Percentiles rank a stretch among this genome's conserved stretches.
Conservation (phyloP, 2,888 invertebrate genomes). For the Odontomyia ornata region DNA sequence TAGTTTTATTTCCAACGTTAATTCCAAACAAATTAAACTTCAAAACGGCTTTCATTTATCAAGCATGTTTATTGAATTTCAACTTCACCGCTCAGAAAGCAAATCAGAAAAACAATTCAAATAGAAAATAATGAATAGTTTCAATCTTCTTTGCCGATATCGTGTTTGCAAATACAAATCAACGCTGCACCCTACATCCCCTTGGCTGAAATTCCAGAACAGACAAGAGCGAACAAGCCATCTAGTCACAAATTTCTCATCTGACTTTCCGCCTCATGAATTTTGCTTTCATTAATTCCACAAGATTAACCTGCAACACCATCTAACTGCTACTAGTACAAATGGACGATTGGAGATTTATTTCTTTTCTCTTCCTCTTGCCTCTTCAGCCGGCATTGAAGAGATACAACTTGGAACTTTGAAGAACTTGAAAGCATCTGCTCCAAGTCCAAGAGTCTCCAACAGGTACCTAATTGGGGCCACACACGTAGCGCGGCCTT, state of each 20-base stretch:
- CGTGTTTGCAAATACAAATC: neutral
- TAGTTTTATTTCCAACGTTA: no score
- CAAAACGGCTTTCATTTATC: no score
- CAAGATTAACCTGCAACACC: slow-evolving; percentile 64
- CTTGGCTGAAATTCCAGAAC: neutral
- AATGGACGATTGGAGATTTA: slow-evolving; percentile 51
- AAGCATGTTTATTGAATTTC: no score
- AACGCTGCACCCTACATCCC: neutral
- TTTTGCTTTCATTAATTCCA: slow-evolving; percentile 65
- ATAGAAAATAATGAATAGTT: neutral
- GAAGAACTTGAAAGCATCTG: neutral
- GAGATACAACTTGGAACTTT: neutral
- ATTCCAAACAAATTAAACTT: no score
- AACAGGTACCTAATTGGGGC: slow-evolving; percentile 22
- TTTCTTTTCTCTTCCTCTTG: slow-evolving; percentile 39
- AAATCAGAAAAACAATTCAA: neutral
- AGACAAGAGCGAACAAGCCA: slow-evolving; percentile 34
- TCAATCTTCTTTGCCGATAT: neutral
- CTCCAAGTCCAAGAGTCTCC: neutral
- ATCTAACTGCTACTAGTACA: slow-evolving; percentile 58
- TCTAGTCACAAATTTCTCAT: slow-evolving; percentile 51
- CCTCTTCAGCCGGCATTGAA: slow-evolving; percentile 6
- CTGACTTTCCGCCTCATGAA: slow-evolving; percentile 63
- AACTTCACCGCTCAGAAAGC: no score
- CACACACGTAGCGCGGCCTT: slow-evolving; percentile 23